Conservation (phyloP, 2,888 invertebrate species). For the Neoaliturus tenellus region DNA sequence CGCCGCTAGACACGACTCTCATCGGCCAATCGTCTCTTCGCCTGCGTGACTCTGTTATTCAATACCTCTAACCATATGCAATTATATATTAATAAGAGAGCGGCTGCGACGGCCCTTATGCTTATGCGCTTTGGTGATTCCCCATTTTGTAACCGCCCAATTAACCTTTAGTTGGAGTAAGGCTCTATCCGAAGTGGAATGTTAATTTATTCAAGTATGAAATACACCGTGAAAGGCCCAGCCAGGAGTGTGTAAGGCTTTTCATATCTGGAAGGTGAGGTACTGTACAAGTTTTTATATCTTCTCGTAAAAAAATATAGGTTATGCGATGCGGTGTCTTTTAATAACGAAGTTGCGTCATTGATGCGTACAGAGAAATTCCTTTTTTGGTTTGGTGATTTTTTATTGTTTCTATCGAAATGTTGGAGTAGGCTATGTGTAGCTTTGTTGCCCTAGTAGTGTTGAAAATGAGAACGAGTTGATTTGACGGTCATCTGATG, state of each 20-base stretch:
- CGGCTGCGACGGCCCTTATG: not conserved
- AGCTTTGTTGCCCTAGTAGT: too few species aligned
- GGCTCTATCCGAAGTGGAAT: not conserved
- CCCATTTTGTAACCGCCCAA: constrained; percentile 30
- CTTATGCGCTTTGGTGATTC: not conserved
- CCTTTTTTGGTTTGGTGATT: too few species aligned
- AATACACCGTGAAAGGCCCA: not conserved
- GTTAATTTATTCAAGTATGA: constrained; percentile 37
- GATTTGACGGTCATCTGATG: too few species aligned
- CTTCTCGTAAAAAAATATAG: too few species aligned
- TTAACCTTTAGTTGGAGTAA: constrained; percentile 30
- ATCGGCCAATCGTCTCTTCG: not conserved
- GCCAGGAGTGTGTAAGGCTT: not conserved
- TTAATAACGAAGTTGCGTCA: too few species aligned
- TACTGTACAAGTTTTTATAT: too few species aligned
- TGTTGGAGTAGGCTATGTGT: too few species aligned
- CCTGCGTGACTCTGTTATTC: constrained; percentile 25
- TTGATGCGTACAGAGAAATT: too few species aligned
- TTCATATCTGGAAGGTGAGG: not conserved
- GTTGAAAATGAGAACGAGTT: too few species aligned
- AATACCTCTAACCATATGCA: constrained; percentile 31
- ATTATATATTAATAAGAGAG: constrained; percentile 41
- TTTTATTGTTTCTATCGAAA: too few species aligned
- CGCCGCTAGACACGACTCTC: not conserved
- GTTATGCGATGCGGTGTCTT: too few species aligned